Conservation (phyloP, 2,113 vertebrate species). For the Pangasianodon hypophthalmus region DNA sequence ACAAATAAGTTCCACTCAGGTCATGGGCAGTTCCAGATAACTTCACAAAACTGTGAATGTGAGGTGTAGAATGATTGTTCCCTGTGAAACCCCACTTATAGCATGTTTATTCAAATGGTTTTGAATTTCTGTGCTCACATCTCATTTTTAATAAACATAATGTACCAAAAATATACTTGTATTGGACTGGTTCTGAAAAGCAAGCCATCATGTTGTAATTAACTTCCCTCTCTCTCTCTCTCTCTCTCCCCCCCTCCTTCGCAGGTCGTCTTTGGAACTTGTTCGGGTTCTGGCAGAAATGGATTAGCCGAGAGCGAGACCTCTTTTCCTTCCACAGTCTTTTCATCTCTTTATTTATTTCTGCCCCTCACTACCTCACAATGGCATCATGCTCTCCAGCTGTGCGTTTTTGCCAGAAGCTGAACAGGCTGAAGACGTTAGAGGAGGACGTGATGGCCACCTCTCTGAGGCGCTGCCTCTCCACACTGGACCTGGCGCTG, state of each 20-base stretch:
- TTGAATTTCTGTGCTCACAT: background rate
- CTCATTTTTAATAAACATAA: background rate
- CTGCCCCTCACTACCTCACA: constrained; percentile 42
- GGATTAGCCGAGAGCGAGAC: constrained; percentile 5
- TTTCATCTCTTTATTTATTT: background rate
- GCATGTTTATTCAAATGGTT: background rate
- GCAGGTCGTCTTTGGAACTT: constrained; percentile 8
- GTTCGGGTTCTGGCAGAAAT: constrained; percentile 5
- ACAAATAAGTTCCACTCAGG: too few relatives aligned
- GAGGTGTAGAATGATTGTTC: background rate
- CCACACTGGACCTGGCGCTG: constrained; percentile 86
- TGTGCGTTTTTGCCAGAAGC: constrained; percentile 83
- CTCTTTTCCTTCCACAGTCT: background rate
- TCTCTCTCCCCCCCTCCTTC: background rate
- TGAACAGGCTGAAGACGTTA: constrained; percentile 89
- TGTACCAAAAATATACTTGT: background rate
- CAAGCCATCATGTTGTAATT: background rate
- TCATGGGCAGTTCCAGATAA: too few relatives aligned
- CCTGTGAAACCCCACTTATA: too few relatives aligned
- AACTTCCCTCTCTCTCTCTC: background rate
- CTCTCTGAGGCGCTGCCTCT: constrained; percentile 86
- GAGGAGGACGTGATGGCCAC: constrained; percentile 91
- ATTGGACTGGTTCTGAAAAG: background rate
- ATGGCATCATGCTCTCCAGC: constrained; percentile 81
- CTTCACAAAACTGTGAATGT: background rate